Conservation (phyloP, 2,113 vertebrate species). For the Erpornis zantholeuca region DNA sequence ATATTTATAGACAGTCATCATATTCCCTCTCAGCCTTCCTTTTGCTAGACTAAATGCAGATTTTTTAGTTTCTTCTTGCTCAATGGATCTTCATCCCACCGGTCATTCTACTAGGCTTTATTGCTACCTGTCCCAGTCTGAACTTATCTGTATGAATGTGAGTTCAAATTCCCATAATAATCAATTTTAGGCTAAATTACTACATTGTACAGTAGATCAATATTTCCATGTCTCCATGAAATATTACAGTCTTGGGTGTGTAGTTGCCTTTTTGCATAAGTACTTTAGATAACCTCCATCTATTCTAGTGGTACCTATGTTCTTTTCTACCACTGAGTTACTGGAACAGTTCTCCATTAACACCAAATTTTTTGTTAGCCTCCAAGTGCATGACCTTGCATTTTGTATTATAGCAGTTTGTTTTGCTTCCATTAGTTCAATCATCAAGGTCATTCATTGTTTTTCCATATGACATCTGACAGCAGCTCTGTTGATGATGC, state of each 20-base stretch:
- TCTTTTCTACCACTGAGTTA: background rate
- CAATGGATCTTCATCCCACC: background rate
- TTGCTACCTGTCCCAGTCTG: background rate
- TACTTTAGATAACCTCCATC: background rate
- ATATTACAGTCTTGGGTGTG: background rate
- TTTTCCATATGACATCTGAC: background rate
- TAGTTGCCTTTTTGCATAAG: background rate
- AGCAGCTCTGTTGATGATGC: background rate
- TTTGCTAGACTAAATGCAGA: conserved; percentile 23
- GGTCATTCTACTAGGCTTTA: background rate
- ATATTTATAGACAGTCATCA: conserved; percentile 54
- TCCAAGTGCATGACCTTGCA: background rate
- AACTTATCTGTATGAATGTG: background rate
- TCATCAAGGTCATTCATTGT: background rate
- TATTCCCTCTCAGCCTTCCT: conserved; percentile 42
- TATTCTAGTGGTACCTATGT: background rate
- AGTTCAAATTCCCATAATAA: background rate
- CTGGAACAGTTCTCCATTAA: background rate
- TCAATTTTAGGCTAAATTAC: background rate
- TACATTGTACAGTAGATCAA: background rate
- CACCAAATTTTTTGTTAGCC: background rate
- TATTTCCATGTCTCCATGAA: background rate
- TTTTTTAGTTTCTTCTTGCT: background rate
- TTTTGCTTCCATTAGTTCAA: background rate
- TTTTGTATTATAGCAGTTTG: background rate